Conservation (phyloP, 2,113 vertebrate species). For the Bothrops jararaca region DNA sequence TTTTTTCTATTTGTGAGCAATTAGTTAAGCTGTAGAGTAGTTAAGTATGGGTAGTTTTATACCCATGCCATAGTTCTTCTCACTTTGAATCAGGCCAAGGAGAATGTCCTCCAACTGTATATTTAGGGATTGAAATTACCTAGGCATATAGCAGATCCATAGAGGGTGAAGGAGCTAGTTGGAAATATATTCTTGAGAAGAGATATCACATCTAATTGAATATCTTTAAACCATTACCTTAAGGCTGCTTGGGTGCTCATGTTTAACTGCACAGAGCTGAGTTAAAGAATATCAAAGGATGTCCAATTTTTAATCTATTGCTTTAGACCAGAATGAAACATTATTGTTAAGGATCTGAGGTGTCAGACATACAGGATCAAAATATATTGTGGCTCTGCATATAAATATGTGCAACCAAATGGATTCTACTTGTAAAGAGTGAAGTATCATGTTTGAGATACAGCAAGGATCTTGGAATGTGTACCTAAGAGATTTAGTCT, state of each 20-base stretch:
- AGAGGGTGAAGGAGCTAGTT: background rate
- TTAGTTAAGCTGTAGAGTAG: background rate
- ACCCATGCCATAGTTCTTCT: background rate
- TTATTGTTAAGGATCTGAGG: background rate
- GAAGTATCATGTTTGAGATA: background rate
- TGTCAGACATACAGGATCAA: background rate
- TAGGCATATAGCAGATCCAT: background rate
- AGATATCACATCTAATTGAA: background rate
- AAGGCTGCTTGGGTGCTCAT: background rate
- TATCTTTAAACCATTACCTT: background rate
- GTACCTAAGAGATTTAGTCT: background rate
- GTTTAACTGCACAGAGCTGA: background rate
- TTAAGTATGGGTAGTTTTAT: background rate
- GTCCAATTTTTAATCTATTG: background rate
- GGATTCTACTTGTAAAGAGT: background rate
- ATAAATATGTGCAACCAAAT: background rate
- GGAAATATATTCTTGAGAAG: background rate
- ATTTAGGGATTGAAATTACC: background rate
- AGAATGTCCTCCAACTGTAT: background rate
- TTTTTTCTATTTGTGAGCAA: background rate
- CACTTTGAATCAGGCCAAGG: background rate
- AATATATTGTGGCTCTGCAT: background rate
- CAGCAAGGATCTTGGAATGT: background rate
- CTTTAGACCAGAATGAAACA: background rate
- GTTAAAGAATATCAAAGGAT: background rate